Evolutionary conservation across 1,140 invertebrate genomes (phyloP).

Genomic region (Acromyrmex heyeri): DNA sequence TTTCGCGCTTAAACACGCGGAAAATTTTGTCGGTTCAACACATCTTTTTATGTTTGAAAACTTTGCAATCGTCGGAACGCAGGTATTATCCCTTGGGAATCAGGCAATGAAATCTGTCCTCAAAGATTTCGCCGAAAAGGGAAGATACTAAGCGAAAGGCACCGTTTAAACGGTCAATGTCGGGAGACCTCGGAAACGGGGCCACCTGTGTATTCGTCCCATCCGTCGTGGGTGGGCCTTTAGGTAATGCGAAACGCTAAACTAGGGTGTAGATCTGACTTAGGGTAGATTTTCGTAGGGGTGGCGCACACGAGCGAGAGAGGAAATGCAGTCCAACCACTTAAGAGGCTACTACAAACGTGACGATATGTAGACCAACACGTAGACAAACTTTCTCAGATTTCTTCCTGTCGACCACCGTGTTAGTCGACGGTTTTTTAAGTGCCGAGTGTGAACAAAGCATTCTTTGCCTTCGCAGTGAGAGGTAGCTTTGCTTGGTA

Average conservation of each 20-base stretch:
- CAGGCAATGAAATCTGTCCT: slow-evolving; percentile 18
- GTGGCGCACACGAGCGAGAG: not conserved
- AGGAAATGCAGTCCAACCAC: slow-evolving; percentile 46
- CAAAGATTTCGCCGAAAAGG: slow-evolving; percentile 33
- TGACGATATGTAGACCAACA: slow-evolving; percentile 56
- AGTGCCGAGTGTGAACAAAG: slow-evolving; percentile 45
- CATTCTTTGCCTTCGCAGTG: slow-evolving; percentile 37
- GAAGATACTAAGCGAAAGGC: not conserved
- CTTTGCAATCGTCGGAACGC: not conserved
- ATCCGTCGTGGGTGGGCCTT: slow-evolving; percentile 70
- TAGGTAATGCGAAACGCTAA: slow-evolving; percentile 73
- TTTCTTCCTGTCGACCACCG: slow-evolving; percentile 45
- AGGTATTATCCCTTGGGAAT: slow-evolving; percentile 29
- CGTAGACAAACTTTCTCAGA: slow-evolving; percentile 61
- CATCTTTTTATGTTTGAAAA: slow-evolving; percentile 36
- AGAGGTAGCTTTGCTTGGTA: not conserved
- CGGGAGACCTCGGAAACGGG: slow-evolving; percentile 52
- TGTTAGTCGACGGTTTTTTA: not conserved
- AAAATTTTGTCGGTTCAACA: slow-evolving; percentile 52
- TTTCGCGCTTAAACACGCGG: slow-evolving; percentile 39
- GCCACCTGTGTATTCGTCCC: slow-evolving; percentile 75
- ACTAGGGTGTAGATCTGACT: slow-evolving; percentile 44
- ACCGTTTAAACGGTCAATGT: slow-evolving; percentile 23
- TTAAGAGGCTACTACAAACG: slow-evolving; percentile 61
- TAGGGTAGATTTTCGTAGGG: slow-evolving; percentile 65